phyloP scores from a whole-genome alignment of 2,797 vertebrate species.

The Tamandua tetradactyla region DNA sequence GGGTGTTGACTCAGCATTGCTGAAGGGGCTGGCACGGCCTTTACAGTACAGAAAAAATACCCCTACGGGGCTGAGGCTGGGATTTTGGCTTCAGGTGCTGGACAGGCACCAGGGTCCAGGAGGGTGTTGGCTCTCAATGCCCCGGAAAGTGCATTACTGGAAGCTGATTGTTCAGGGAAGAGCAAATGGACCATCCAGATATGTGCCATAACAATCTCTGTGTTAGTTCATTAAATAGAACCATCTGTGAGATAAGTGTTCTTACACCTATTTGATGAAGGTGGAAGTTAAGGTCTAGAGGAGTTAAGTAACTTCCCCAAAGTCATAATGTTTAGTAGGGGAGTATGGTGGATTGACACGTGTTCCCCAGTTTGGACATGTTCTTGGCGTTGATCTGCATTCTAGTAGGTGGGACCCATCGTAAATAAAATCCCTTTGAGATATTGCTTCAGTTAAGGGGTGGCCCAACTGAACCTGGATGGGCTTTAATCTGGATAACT shows the following conservation, averaged over 20 bases:
- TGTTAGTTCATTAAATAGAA: neutral
- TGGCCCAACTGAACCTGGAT: no score
- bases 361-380: no score
- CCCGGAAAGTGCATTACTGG: neutral
- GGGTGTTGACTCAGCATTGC: neutral
- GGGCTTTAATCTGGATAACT: no score
- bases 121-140: neutral
- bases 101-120: neutral
- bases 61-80: neutral
- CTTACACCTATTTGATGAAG: neutral
- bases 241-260: neutral
- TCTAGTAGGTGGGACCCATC: no score
- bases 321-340: neutral
- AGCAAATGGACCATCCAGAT: neutral
- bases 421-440: no score
- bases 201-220: neutral
- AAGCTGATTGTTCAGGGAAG: neutral
- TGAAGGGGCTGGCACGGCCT: accelerated
- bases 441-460: no score
- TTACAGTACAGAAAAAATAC: accelerated
- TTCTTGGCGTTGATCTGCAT: no score
- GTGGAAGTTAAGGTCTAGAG: neutral
- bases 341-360: no score
- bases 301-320: neutral
- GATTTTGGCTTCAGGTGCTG: neutral